phyloP scores from a whole-genome alignment of 2,113 vertebrate genomes.

The Saccopteryx leptura region DNA sequence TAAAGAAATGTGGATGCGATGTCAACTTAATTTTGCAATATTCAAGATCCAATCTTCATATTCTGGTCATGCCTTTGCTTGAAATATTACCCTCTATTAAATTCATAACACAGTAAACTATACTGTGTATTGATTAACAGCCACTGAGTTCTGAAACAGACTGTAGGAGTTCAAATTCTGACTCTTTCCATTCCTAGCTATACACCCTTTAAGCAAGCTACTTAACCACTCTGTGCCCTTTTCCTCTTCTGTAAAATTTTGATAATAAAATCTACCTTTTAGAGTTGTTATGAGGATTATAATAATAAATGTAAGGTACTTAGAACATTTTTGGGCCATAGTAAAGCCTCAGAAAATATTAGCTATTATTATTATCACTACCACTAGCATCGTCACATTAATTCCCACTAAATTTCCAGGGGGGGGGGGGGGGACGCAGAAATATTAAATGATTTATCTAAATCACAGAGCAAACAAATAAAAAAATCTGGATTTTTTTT shows the following conservation, averaged over 20 bases:
- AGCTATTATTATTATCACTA: conserved; percentile 41
- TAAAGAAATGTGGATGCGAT: conserved; percentile 25
- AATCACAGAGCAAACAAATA: conserved; percentile 51
- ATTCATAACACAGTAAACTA: conserved; percentile 57
- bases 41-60: conserved; percentile 60
- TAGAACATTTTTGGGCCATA: neutral
- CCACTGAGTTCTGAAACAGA: conserved; percentile 50
- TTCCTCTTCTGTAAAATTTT: conserved; percentile 48
- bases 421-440: neutral
- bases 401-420: neutral
- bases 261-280: conserved; percentile 32
- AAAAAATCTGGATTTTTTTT: neutral
- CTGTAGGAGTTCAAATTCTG: conserved; percentile 45
- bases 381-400: neutral
- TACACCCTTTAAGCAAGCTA: conserved; percentile 13
- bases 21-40: conserved; percentile 53
- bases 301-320: conserved; percentile 44
- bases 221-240: conserved; percentile 44
- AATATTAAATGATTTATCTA: conserved; percentile 57
- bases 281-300: neutral
- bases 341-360: conserved; percentile 47
- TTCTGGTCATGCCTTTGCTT: conserved; percentile 45
- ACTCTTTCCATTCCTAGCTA: conserved; percentile 49
- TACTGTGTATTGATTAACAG: conserved; percentile 58
- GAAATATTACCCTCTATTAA: conserved; percentile 61